A percentile compares a stretch with the other conserved stretches of the same genome.
These are phyloP conservation scores for Calliphora vomitoria DNA, from an alignment of 2,888 invertebrate species.

Conservation along the genomic window DNA sequence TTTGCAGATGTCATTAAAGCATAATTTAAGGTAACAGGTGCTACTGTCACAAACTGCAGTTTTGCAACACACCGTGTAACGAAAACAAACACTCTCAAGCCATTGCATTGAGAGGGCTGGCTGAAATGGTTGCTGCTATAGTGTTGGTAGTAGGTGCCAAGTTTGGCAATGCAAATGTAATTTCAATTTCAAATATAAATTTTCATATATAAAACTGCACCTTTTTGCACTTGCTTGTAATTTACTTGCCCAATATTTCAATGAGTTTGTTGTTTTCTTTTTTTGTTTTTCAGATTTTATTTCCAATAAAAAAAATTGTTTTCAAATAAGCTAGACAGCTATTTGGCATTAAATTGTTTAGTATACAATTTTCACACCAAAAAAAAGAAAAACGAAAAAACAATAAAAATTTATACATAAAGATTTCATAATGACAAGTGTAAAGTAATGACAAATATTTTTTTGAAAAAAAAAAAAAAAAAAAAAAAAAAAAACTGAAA, in stretches of 20 bases:
- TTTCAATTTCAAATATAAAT: slow-evolving; percentile 42
- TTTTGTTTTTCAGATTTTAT: neutral
- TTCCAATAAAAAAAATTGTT: slow-evolving; percentile 10
- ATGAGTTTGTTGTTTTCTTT: neutral
- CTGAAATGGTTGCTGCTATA: too few species aligned
- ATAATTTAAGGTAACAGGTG: slow-evolving; percentile 72
- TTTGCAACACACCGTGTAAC: neutral
- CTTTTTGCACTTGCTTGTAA: slow-evolving; percentile 23
- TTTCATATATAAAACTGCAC: slow-evolving; percentile 52
- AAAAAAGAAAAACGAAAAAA: slow-evolving; percentile 17
- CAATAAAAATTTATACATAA: slow-evolving; percentile 38
- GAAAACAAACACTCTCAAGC: neutral
- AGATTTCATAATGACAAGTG: slow-evolving; percentile 50
- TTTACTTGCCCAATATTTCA: neutral
- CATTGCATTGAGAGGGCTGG: too few species aligned
- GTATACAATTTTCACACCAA: slow-evolving; percentile 51
- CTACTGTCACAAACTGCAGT: slow-evolving; percentile 48
- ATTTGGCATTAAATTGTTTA: slow-evolving; percentile 59
- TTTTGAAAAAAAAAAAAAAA: neutral
- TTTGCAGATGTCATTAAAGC: slow-evolving; percentile 50
- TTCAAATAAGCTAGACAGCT: slow-evolving; percentile 17
- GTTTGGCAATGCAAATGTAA: slow-evolving; percentile 63
- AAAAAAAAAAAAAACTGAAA: too few species aligned
- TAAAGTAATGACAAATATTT: slow-evolving; percentile 36
- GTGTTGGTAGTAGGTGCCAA: slow-evolving; percentile 62